These are phyloP conservation scores for Diarsia rubi DNA, from an alignment of 2,888 invertebrate genomes.

Conservation along the genomic window DNA sequence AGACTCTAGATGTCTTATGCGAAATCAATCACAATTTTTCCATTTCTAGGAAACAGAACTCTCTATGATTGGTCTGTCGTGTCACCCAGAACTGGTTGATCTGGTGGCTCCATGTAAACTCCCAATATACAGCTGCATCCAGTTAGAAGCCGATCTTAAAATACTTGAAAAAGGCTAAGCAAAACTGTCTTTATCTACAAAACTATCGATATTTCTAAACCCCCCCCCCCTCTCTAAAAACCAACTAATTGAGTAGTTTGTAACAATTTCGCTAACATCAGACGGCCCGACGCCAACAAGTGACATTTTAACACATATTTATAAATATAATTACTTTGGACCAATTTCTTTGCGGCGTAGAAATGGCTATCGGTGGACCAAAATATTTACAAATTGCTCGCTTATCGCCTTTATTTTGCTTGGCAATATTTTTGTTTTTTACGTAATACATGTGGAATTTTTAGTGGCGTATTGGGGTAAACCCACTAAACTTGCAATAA, in stretches of 20 bases:
- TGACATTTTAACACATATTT: slow-evolving; percentile 32
- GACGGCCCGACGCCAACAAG: slow-evolving; percentile 53
- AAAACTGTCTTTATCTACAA: not conserved
- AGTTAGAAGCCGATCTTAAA: too few species aligned
- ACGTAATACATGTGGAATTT: slow-evolving; percentile 18
- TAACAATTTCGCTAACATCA: slow-evolving; percentile 45
- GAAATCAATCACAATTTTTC: too few species aligned
- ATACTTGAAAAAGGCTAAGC: not conserved
- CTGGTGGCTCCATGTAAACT: too few species aligned
- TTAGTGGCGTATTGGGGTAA: too few species aligned
- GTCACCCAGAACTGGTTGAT: too few species aligned
- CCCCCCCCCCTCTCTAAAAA: slow-evolving; percentile 32
- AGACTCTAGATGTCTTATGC: too few species aligned
- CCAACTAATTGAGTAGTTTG: slow-evolving; percentile 53
- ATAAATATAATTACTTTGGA: slow-evolving; percentile 13
- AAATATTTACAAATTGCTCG: slow-evolving; percentile 56
- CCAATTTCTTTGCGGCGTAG: slow-evolving; percentile 42
- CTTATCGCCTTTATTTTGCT: slow-evolving; percentile 25
- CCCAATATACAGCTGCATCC: too few species aligned
- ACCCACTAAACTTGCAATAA: too few species aligned
- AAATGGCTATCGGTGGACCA: slow-evolving; percentile 32
- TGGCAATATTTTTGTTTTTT: slow-evolving; percentile 25
- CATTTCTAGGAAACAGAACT: too few species aligned
- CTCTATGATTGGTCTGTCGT: too few species aligned
- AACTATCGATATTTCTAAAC: slow-evolving; percentile 39